These are phyloP conservation scores for Grantiella picta DNA, from an alignment of 2,113 vertebrate species.

Conservation along the genomic window DNA sequence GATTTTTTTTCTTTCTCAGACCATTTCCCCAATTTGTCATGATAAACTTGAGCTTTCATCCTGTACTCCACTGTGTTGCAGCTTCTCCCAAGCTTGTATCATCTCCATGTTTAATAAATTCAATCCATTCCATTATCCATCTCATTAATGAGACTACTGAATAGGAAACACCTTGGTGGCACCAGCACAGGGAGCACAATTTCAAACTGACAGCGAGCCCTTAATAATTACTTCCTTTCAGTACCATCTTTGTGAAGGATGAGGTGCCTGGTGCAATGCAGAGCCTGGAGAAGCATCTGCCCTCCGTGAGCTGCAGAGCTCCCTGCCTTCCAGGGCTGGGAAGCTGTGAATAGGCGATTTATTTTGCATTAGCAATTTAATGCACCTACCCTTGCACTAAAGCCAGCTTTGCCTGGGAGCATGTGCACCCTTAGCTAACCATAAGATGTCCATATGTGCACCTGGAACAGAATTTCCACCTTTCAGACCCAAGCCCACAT, in stretches of 20 bases:
- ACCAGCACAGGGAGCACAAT: background rate
- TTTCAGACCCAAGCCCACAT: background rate
- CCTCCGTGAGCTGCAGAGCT: background rate
- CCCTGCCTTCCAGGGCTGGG: background rate
- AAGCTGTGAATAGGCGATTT: background rate
- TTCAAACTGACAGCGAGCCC: background rate
- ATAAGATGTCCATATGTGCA: accelerated
- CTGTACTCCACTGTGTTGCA: background rate
- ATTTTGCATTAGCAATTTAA: background rate
- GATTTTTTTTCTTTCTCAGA: background rate
- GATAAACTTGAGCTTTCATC: slow-evolving; percentile 23
- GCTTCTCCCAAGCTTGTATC: background rate
- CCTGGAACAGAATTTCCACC: background rate
- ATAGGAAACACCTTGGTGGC: slow-evolving; percentile 23
- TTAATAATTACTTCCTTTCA: background rate
- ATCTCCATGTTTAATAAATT: slow-evolving; percentile 17
- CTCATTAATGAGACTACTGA: slow-evolving; percentile 26
- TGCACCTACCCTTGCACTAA: background rate
- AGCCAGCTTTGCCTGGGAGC: background rate
- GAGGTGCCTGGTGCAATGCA: accelerated
- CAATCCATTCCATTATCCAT: slow-evolving; percentile 3
- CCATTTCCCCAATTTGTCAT: slow-evolving; percentile 23
- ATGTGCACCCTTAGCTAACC: background rate
- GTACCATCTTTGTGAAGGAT: background rate
- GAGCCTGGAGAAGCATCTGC: background rate